Base-by-base conservation (phyloP, 2,888 invertebrate genomes). In the Melieria crassipennis region DNA sequence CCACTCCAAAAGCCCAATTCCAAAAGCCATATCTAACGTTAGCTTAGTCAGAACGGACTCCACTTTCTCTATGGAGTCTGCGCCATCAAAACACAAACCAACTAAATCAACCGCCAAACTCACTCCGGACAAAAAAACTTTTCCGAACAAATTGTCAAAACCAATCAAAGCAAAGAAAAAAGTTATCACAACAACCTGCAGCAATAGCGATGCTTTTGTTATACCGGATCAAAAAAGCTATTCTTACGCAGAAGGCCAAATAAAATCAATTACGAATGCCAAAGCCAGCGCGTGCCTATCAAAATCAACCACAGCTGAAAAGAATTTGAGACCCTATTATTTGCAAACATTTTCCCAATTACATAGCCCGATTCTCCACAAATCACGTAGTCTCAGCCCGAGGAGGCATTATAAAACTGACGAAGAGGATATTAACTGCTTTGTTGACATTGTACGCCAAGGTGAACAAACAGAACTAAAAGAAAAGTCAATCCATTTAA, bases 311-410 rank as follows among this genome's bases (percentile, higher is more conserved):
- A 30, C 30, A 76, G 64, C 30, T 70, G 0, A 71, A 67, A 45
- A 71, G 57, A 56, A 2, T 50, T 7, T 48, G 10, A 13, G 6
- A 30, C 2, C 42, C 52, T 30, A 74, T 30, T 30, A 30, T 30
- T 30, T 30, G 1, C 30, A 30, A 30, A 30, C 30, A 30, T 30
- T 30, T 30, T 3, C 30, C 30, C 30, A 30, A 30, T 30, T 30
- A 30, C 2, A 30, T 30, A 3, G 3, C 30, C 30, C 30, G 30
- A 30, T 30, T 30, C 45, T 67, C 60, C 79, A 81, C 45, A 87
- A 88, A 79, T 89, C 89, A 48, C 82, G 89, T 71, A 88, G 88
- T 30, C 87, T 78, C 7, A 84, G 84, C 70, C 85, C 82, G 10
- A 65, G 62, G 42, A 73, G 76, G 5, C 70, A 72, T 65, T 71